A percentile compares a stretch with the other conserved stretches of the same genome.
Evolutionary conservation across 2,888 invertebrate species (phyloP).

Genomic region (Leistus spinibarbis): DNA sequence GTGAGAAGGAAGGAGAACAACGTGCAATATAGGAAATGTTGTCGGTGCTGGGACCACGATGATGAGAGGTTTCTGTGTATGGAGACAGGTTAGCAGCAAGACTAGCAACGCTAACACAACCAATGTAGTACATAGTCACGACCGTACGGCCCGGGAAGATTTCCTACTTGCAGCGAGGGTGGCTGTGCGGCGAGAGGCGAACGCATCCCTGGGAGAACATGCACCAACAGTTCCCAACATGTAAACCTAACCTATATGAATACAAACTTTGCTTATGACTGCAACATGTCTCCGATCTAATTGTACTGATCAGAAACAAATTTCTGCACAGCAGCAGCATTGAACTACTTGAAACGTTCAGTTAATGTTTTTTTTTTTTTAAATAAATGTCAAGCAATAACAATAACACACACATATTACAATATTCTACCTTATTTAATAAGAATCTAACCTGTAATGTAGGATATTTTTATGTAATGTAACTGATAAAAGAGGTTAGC

Average conservation of each 20-base stretch:
- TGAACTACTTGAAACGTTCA: too few relatives aligned
- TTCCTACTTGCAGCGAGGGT: not conserved
- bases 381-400: too few relatives aligned
- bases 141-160: not conserved
- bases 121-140: not conserved
- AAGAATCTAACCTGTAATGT: too few relatives aligned
- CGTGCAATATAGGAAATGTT: not conserved
- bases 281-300: not conserved
- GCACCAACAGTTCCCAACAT: not conserved
- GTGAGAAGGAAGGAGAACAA: not conserved
- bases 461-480: too few relatives aligned
- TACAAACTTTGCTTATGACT: not conserved
- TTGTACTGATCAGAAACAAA: not conserved
- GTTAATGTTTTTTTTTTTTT: too few relatives aligned
- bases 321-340: not conserved
- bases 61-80: not conserved
- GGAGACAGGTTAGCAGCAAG: constrained; percentile 4
- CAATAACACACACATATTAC: too few relatives aligned
- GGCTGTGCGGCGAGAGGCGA: not conserved
- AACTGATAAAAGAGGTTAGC: too few relatives aligned
- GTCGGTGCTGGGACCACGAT: not conserved
- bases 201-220: not conserved
- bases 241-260: not conserved
- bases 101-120: not conserved
- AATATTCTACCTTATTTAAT: too few relatives aligned